Conservation (phyloP, 2,888 invertebrate species). For the Netelia virgata region DNA sequence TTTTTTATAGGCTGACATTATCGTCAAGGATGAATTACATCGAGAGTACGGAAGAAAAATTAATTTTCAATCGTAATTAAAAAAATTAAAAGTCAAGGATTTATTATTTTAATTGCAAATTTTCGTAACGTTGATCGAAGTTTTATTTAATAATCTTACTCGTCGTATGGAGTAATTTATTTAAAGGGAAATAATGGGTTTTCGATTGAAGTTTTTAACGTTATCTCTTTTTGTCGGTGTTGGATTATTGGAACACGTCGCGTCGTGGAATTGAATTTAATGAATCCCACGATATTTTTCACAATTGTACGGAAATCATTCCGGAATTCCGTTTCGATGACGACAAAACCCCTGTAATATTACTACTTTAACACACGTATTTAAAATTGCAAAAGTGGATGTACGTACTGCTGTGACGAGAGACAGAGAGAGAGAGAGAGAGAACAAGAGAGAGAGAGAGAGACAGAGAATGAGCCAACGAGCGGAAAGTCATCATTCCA, state of each 20-base stretch:
- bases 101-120: not conserved
- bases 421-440: not conserved
- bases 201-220: no score
- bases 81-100: not conserved
- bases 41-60: no score
- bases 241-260: not conserved
- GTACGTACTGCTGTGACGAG: conserved; percentile 21
- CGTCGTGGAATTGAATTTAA: not conserved
- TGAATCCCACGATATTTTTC: conserved; percentile 46
- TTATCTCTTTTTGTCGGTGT: not conserved
- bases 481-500: conserved; percentile 52
- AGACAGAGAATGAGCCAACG: conserved; percentile 34
- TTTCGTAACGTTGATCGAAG: not conserved
- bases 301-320: conserved; percentile 55
- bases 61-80: no score
- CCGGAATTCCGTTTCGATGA: conserved; percentile 63
- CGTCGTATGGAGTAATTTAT: no score
- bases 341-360: conserved; percentile 34
- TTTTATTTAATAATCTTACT: no score
- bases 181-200: no score
- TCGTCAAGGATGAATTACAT: no score
- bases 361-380: conserved; percentile 13
- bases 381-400: not conserved
- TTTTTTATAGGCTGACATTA: not conserved
- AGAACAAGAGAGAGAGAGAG: no score